These are phyloP conservation scores for Iphiclides podalirius DNA, from an alignment of 2,888 invertebrate species.

Conservation along the genomic window DNA sequence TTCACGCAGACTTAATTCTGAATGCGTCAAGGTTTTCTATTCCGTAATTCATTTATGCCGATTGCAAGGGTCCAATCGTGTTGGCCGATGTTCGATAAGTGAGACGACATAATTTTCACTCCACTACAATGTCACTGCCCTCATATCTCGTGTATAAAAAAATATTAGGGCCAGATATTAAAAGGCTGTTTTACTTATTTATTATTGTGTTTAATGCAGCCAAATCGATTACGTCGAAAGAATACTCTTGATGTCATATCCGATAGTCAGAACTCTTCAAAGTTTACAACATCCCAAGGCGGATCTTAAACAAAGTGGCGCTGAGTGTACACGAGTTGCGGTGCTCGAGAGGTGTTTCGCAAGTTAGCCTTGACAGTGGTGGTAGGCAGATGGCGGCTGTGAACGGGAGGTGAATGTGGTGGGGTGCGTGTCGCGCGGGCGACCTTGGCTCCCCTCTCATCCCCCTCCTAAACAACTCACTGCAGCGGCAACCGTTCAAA, in stretches of 20 bases:
- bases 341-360: conserved; percentile 50
- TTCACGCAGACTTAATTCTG: conserved; percentile 75
- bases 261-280: conserved; percentile 27
- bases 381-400: conserved; percentile 60
- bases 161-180: too few species aligned
- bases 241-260: conserved; percentile 41
- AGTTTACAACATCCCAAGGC: conserved; percentile 52
- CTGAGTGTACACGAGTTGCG: conserved; percentile 29
- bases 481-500: conserved; percentile 30
- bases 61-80: background rate
- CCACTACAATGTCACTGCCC: too few species aligned
- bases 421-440: conserved; percentile 68
- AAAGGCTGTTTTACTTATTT: too few species aligned
- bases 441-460: conserved; percentile 72
- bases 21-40: conserved; percentile 73
- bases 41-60: conserved; percentile 70
- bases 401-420: conserved; percentile 74
- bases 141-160: too few species aligned
- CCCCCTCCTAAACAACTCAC: conserved; percentile 47
- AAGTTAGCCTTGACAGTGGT: conserved; percentile 76
- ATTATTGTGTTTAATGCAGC: too few species aligned
- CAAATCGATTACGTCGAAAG: too few species aligned
- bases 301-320: conserved; percentile 41
- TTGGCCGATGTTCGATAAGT: too few species aligned
- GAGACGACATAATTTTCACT: too few species aligned